A percentile compares a stretch with the other conserved stretches of the same genome.
phyloP scores from a whole-genome alignment of 2,113 vertebrate species.

The Lamprologus sp. region DNA sequence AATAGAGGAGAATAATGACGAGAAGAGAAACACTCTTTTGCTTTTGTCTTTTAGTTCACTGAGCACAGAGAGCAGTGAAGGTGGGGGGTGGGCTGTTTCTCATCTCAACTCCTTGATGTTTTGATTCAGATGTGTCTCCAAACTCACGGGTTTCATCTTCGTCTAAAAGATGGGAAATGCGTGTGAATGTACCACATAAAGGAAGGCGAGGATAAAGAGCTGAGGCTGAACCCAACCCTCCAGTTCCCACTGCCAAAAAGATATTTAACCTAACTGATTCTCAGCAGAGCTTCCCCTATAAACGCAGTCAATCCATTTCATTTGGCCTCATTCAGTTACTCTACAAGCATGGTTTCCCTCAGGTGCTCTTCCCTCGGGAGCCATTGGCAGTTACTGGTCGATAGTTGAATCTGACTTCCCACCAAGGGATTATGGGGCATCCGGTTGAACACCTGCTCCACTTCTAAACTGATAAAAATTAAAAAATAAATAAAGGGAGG shows the following conservation, averaged over 20 bases:
- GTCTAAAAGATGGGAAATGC: not conserved
- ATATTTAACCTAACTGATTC: slow-evolving; percentile 43
- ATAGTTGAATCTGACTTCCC: slow-evolving; percentile 37
- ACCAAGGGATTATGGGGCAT: slow-evolving; percentile 33
- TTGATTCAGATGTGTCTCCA: not conserved
- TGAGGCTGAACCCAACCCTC: not conserved
- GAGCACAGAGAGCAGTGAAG: not conserved
- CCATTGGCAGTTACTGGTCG: slow-evolving; percentile 37
- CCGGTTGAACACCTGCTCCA: slow-evolving; percentile 51
- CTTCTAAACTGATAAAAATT: not conserved
- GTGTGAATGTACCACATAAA: not conserved
- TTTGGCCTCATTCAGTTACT: slow-evolving; percentile 46
- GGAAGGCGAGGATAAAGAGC: not conserved
- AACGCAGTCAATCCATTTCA: slow-evolving; percentile 50
- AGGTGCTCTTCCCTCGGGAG: slow-evolving; percentile 48
- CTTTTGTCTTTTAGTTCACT: not conserved
- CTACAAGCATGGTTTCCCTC: slow-evolving; percentile 31
- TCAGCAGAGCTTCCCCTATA: slow-evolving; percentile 1
- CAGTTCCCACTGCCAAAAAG: not conserved
- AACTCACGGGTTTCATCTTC: not conserved
- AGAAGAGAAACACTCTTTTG: not conserved
- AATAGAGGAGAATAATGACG: not conserved
- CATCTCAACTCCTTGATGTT: not conserved
- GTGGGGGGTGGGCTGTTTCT: not conserved
- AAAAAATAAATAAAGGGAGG: not conserved